These are phyloP conservation scores for Plumapathes pennacea DNA, from an alignment of 92 coral and sea anemone genomes.

Conservation along the genomic window DNA sequence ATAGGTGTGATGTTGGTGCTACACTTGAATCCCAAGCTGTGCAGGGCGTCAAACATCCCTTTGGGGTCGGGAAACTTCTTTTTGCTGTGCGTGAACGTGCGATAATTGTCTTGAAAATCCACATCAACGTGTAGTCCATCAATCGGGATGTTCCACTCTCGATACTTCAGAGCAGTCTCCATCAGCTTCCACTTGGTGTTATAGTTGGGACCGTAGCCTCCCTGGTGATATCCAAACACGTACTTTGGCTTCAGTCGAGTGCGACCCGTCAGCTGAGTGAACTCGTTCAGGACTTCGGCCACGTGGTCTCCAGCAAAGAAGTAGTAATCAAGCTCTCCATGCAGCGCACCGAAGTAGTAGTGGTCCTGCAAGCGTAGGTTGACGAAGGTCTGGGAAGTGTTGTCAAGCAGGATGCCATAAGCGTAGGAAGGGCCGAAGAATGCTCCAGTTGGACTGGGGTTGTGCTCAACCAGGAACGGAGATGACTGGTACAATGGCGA, in stretches of 20 bases:
- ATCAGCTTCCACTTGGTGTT: constrained; percentile 78
- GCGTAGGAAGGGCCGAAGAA: constrained; percentile 70
- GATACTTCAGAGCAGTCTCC: constrained; percentile 78
- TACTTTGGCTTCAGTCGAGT: constrained; percentile 61
- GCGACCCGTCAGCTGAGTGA: constrained; percentile 73
- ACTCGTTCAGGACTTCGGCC: constrained; percentile 66
- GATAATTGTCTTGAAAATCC: constrained; percentile 67
- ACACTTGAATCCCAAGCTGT: constrained; percentile 70
- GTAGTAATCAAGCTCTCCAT: constrained; percentile 79
- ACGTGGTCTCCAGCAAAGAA: constrained; percentile 77
- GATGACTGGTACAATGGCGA: constrained; percentile 77
- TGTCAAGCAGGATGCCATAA: constrained; percentile 71
- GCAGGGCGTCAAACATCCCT: constrained; percentile 63
- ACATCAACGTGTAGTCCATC: constrained; percentile 80
- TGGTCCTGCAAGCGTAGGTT: constrained; percentile 67
- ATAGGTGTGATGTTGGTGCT: constrained; percentile 76
- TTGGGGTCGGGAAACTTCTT: constrained; percentile 71
- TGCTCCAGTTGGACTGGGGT: constrained; percentile 62
- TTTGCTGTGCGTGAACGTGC: constrained; percentile 76
- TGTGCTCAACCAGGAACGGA: constrained; percentile 75
- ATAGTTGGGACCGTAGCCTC: constrained; percentile 73
- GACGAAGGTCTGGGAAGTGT: constrained; percentile 73
- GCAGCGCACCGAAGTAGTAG: constrained; percentile 73
- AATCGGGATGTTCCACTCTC: constrained; percentile 70
- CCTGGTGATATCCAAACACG: constrained; percentile 76